Base-by-base conservation (phyloP, 1,140 invertebrate genomes). In the Diplogasteroides magnus region DNA sequence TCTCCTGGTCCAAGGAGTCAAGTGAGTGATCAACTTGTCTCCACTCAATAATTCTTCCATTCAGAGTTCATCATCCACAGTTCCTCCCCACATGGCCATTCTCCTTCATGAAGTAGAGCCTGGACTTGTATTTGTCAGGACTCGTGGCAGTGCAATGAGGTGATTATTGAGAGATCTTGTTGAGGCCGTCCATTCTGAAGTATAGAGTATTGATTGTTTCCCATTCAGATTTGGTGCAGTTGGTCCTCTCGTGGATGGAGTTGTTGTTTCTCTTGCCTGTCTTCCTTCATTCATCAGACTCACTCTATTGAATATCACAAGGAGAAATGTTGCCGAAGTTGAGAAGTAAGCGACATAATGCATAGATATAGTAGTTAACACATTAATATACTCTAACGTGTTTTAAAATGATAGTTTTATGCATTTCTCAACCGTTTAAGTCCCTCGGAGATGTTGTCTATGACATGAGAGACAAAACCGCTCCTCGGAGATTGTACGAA, bases 281-380 rank as follows among this genome's bases (percentile, higher is more conserved):
- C 65, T 74, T 27, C 61, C 73, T 31, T 72, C 73, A 2, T 58
- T 74, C 55, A 58, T 74, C 14, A 28, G 73, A 26, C 58, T 76
- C 23, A 74, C 73, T n/a, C 58, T 74, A 19, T n/a, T 74, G 27
- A 74, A 74, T 31, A 68, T 75, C 1, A 76, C 60, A 2, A 19
- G 73, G 55, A 31, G 73, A 31, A 75, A 69, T 64, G 66, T 68
- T 6, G 73, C 67, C 25, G 73, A 74, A 74, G 57, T 74, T 31
- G 73, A 74, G 31, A 74, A 74, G 72, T 74, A 37, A 63, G 69
- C 32, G 0, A 23, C 25, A 19, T 6, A n/a, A 32, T 28, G 15
- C 15, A 19, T 58, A 19, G 19, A 48, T 48, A 48, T 6, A 6
- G 19, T 48, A 19, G 37, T 48, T 48, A n/a, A n/a, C n/a, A n/a